Evolutionary conservation across 2,113 vertebrate species (phyloP).

Genomic region (Noctilio leporinus): DNA sequence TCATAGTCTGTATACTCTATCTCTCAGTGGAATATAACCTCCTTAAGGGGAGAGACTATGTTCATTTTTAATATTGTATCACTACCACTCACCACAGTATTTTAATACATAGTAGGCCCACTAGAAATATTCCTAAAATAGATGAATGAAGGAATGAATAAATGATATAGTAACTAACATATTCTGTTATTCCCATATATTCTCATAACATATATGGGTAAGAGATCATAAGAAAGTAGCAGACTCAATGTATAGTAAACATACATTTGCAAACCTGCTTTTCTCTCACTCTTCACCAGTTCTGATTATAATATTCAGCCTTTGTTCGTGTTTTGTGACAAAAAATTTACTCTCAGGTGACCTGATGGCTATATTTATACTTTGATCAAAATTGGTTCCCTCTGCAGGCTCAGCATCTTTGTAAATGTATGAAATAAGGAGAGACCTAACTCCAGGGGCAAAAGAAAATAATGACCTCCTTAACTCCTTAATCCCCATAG

Average conservation of each 20-base stretch:
- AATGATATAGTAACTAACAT: neutral
- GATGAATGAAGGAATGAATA: neutral
- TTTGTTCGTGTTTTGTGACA: neutral
- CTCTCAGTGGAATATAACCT: neutral
- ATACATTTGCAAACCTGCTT: neutral
- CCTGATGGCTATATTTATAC: neutral
- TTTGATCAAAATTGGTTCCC: neutral
- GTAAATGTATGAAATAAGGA: neutral
- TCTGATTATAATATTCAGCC: neutral
- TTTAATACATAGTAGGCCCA: neutral
- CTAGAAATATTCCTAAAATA: constrained; percentile 11
- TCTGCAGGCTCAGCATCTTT: neutral
- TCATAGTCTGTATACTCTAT: neutral
- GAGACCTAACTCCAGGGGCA: neutral
- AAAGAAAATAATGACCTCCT: neutral
- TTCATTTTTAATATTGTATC: neutral
- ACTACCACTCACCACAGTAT: neutral
- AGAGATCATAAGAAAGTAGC: neutral
- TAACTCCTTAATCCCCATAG: neutral
- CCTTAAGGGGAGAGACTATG: neutral
- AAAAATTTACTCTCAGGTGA: neutral
- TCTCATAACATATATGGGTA: too few species aligned
- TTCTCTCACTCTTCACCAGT: neutral
- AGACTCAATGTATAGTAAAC: neutral
- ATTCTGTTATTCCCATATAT: too few species aligned